Percentiles rank a stretch among this genome's conserved stretches.
Conservation (phyloP, 2,888 invertebrate species). For the Aphidius colemani region DNA sequence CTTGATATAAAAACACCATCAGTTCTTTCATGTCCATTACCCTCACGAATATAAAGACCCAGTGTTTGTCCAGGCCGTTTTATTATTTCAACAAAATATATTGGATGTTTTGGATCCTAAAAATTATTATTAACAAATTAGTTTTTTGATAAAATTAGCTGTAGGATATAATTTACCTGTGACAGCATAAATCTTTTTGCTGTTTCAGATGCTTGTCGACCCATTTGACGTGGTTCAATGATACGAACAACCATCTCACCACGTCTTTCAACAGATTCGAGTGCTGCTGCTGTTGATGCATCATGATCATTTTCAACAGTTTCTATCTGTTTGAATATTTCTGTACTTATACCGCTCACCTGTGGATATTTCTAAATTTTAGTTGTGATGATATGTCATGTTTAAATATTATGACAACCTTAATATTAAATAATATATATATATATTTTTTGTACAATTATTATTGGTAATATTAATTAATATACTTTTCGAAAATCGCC, state of each 20-base stretch:
- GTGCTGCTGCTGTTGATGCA: conserved; percentile 87
- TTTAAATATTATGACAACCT: conserved; percentile 27
- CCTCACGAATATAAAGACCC: conserved; percentile 97
- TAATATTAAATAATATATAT: conserved; percentile 27
- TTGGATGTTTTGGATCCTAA: conserved; percentile 76
- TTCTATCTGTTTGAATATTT: conserved; percentile 96
- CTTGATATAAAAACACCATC: conserved; percentile 98
- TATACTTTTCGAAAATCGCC: conserved; percentile 89
- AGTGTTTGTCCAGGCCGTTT: conserved; percentile 98
- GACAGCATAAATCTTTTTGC: conserved; percentile 83
- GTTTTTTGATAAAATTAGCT: not conserved
- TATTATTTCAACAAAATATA: conserved; percentile 95
- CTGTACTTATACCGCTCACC: conserved; percentile 95
- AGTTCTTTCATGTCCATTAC: conserved; percentile 93
- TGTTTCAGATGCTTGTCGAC: conserved; percentile 82
- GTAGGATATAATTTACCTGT: conserved; percentile 65
- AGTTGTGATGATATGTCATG: conserved; percentile 28
- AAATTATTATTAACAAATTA: conserved; percentile 15
- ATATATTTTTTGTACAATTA: not conserved
- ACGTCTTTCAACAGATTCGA: conserved; percentile 90
- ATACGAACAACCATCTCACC: conserved; percentile 95
- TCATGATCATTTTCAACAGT: conserved; percentile 95
- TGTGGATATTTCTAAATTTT: conserved; percentile 59
- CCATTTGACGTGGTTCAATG: conserved; percentile 85
- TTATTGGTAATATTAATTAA: not conserved